Conservation (phyloP, 2,888 invertebrate genomes). For the Entomobrya multifasciata region DNA sequence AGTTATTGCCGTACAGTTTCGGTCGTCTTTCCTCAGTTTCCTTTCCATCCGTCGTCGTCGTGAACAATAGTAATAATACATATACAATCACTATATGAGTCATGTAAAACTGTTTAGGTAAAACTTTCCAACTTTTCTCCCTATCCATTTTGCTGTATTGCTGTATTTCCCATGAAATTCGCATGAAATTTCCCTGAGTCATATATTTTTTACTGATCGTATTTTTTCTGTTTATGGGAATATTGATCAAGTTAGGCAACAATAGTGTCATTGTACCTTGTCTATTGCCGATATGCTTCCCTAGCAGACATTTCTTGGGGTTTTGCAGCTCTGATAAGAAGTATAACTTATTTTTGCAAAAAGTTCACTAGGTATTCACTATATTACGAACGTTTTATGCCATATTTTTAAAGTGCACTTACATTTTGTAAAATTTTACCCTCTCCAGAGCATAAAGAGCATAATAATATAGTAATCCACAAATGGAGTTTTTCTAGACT, state of each 20-base stretch:
- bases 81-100: too few relatives aligned
- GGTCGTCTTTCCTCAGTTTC: too few relatives aligned
- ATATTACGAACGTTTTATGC: background rate
- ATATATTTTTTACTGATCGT: conserved; percentile 49
- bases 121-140: too few relatives aligned
- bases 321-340: background rate
- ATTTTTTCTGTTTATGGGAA: conserved; percentile 46
- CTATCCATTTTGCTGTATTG: too few relatives aligned
- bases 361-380: background rate
- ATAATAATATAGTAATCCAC: conserved; percentile 7
- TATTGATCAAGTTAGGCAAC: conserved; percentile 30
- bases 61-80: background rate
- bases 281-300: background rate
- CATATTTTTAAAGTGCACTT: background rate
- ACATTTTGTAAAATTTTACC: background rate
- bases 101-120: too few relatives aligned
- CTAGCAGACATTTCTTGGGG: background rate
- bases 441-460: background rate
- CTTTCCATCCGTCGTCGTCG: background rate
- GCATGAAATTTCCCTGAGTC: conserved; percentile 58
- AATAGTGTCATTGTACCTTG: background rate
- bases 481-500: background rate
- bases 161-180: too few relatives aligned
- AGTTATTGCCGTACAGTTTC: conserved; percentile 1
- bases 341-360: background rate